These are phyloP conservation scores for Proteles cristata DNA, from an alignment of 2,113 vertebrate species.

Conservation along the genomic window DNA sequence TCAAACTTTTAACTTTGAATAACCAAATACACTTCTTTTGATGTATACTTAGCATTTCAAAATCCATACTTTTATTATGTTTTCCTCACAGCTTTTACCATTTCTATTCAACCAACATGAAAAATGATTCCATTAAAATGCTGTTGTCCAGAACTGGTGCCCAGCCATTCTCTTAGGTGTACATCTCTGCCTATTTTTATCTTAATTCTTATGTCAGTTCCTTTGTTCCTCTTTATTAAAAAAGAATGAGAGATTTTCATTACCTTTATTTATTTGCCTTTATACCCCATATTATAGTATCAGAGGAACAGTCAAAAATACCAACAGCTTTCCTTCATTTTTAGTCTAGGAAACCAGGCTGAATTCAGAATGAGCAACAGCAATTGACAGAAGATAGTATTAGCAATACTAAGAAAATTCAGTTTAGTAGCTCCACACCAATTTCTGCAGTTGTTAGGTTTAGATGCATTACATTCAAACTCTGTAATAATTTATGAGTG, in stretches of 20 bases:
- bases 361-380: background rate
- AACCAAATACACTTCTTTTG: background rate
- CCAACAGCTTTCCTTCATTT: background rate
- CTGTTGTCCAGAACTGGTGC: background rate
- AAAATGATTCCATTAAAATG: slow-evolving; percentile 8
- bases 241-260: background rate
- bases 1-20: background rate
- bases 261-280: background rate
- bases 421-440: background rate
- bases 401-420: background rate
- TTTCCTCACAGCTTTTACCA: background rate
- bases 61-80: background rate
- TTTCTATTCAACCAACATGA: background rate
- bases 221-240: background rate
- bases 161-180: background rate
- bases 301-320: background rate
- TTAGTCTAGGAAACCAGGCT: background rate
- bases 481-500: background rate
- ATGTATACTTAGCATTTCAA: background rate
- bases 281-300: background rate
- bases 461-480: background rate
- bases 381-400: background rate
- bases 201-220: background rate
- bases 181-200: background rate
- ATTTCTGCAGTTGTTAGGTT: background rate